These are phyloP conservation scores for Chouioia cunea DNA, from an alignment of 2,888 invertebrate genomes.

Conservation along the genomic window DNA sequence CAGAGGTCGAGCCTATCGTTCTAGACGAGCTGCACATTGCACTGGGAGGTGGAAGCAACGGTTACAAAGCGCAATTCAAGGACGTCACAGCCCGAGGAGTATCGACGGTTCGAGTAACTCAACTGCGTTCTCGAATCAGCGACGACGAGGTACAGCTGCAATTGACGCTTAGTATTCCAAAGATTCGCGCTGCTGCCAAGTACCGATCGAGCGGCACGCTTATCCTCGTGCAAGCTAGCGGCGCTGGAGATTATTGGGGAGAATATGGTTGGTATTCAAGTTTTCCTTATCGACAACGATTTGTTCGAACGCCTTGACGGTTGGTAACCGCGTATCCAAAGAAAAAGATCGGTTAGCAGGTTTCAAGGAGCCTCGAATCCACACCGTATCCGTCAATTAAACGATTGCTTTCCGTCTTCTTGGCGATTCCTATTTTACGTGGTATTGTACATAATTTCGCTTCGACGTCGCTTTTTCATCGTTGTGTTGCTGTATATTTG, in stretches of 20 bases:
- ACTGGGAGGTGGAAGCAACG: conserved; percentile 84
- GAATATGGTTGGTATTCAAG: conserved; percentile 78
- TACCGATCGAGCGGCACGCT: conserved; percentile 86
- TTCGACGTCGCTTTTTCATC: too few species aligned
- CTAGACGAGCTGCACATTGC: conserved; percentile 87
- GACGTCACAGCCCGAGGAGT: conserved; percentile 86
- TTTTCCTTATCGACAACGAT: too few species aligned
- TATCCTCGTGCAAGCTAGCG: conserved; percentile 84
- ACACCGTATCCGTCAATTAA: too few species aligned
- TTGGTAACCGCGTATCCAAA: conserved; percentile 21
- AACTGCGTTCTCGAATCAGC: conserved; percentile 75
- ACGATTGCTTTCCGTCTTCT: too few species aligned
- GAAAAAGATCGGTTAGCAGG: too few species aligned
- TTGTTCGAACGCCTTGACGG: neutral
- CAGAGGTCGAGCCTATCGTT: conserved; percentile 80
- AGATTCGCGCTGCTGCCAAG: conserved; percentile 82
- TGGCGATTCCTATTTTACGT: too few species aligned
- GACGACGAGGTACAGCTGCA: conserved; percentile 83
- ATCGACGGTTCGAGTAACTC: conserved; percentile 83
- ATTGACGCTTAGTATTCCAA: conserved; percentile 83
- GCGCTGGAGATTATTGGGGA: conserved; percentile 91
- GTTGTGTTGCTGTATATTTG: too few species aligned
- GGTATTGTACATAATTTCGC: too few species aligned
- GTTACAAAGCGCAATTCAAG: conserved; percentile 84
- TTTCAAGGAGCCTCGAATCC: too few species aligned